These are phyloP conservation scores for Chloroclysta siterata DNA, from an alignment of 2,888 invertebrate genomes.

Conservation along the genomic window DNA sequence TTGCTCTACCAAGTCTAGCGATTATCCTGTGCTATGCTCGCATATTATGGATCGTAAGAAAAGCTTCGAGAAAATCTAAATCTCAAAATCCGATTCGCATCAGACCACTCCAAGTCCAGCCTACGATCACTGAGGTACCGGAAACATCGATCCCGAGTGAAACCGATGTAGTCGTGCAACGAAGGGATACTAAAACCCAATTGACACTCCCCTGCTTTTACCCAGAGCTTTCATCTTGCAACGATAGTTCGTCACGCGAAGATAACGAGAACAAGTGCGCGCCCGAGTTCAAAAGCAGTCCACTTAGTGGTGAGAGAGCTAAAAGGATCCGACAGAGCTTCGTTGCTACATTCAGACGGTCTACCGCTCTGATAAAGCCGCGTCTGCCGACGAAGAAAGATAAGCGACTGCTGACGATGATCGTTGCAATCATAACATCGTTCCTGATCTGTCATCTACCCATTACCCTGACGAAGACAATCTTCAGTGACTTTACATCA, in stretches of 20 bases:
- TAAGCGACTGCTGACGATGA: constrained; percentile 92
- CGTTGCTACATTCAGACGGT: constrained; percentile 64
- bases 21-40: constrained; percentile 93
- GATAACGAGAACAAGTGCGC: constrained; percentile 63
- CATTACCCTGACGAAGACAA: constrained; percentile 93
- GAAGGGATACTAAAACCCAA: constrained; percentile 31
- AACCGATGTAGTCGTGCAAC: constrained; percentile 32
- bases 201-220: constrained; percentile 47
- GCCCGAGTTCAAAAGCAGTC: constrained; percentile 50
- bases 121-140: constrained; percentile 58
- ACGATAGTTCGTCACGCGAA: constrained; percentile 54
- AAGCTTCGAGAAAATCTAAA: constrained; percentile 87
- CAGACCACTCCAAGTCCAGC: constrained; percentile 57
- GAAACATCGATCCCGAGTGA: constrained; percentile 44
- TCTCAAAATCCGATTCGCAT: constrained; percentile 66
- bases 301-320: constrained; percentile 51
- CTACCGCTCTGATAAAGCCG: constrained; percentile 71
- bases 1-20: constrained; percentile 92
- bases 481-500: constrained; percentile 87
- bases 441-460: constrained; percentile 96
- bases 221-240: constrained; percentile 59
- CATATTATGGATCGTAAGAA: constrained; percentile 91
- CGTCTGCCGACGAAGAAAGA: constrained; percentile 91
- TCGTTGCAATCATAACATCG: constrained; percentile 94
- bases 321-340: constrained; percentile 59